Evolutionary conservation across 2,888 invertebrate genomes (phyloP).

Genomic region (Craniophora ligustri): DNA sequence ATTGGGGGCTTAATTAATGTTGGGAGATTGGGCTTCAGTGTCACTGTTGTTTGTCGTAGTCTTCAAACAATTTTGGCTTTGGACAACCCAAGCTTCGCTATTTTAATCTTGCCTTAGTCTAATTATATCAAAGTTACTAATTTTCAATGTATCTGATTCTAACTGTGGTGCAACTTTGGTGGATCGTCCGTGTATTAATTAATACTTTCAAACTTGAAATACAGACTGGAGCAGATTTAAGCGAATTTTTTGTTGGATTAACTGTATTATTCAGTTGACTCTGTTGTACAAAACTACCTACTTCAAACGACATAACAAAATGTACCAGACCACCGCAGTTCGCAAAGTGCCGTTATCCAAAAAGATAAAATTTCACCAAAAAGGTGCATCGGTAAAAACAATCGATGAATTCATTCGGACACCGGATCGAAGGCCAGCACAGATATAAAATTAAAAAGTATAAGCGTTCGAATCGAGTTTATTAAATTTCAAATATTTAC

Average conservation of each 20-base stretch:
- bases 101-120: too few relatives aligned
- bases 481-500: slow-evolving; percentile 87
- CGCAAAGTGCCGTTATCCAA: slow-evolving; percentile 52
- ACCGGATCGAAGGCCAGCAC: slow-evolving; percentile 83
- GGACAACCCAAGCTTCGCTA: neutral
- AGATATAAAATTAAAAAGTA: slow-evolving; percentile 88
- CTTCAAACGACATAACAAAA: slow-evolving; percentile 18
- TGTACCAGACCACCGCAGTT: slow-evolving; percentile 50
- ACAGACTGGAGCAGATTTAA: neutral
- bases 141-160: too few relatives aligned
- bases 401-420: slow-evolving; percentile 81
- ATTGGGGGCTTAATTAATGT: slow-evolving; percentile 44
- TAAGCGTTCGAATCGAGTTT: slow-evolving; percentile 80
- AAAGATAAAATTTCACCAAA: slow-evolving; percentile 67
- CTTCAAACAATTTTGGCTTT: slow-evolving; percentile 1
- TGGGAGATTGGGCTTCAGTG: slow-evolving; percentile 20
- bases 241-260: neutral
- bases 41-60: slow-evolving; percentile 4
- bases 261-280: neutral
- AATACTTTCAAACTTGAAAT: too few relatives aligned
- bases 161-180: too few relatives aligned
- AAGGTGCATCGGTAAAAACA: slow-evolving; percentile 71
- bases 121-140: too few relatives aligned
- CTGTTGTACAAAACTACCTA: slow-evolving; percentile 18
- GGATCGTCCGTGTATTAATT: too few relatives aligned